Evolutionary conservation across 2,113 vertebrate genomes (phyloP), one percentile per base, ranked within the genome.

Genomic region (Hemibagrus wyckioides): DNA sequence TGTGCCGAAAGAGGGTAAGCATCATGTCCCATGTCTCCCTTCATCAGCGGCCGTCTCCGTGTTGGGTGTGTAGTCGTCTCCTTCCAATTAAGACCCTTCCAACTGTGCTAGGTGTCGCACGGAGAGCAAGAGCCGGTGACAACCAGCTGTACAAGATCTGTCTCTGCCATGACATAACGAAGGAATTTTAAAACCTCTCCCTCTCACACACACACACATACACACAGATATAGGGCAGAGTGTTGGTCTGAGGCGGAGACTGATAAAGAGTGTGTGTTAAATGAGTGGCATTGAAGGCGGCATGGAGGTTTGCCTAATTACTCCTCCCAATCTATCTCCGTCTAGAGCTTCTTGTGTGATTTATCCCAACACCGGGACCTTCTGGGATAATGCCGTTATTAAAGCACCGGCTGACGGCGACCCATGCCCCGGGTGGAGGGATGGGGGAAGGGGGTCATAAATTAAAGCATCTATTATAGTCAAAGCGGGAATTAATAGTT

Each of bases 131-230:
- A 88, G 91, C 88, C 94, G 95, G 96, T 99, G 98, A 98, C 97
- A 99, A 95, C 96, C 96, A 96, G 94, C 95, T 97, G 96, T 96
- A 96, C 94, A 95, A 96, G 96, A 97, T 97, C 97, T 97, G 97
- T 98, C 97, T 98, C 94, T 93, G 88, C 93, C 93, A 93, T 97
- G 96, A 97, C 97, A 97, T 95, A 96, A 96, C 94, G 95, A 96
- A 96, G 96, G 92, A 96, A 94, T 95, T 93, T 93, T 86, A 92
- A 94, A 91, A 92, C 83, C 81, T 71, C 10, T 86, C 56, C 36
- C 75, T 65, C 56, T 44, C 67, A 56, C 85, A 84, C 10, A 13
- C 59, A 36, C 77, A 86, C 65, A 57, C 36, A 48, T 69, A 73
- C 65, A 89, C 57, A 61, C 13, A 41, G 23, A 30, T 17, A 89